Evolutionary conservation across 2,888 invertebrate genomes (phyloP), one percentile per base, ranked within the genome.

Genomic region (Trichopria drosophilae): DNA sequence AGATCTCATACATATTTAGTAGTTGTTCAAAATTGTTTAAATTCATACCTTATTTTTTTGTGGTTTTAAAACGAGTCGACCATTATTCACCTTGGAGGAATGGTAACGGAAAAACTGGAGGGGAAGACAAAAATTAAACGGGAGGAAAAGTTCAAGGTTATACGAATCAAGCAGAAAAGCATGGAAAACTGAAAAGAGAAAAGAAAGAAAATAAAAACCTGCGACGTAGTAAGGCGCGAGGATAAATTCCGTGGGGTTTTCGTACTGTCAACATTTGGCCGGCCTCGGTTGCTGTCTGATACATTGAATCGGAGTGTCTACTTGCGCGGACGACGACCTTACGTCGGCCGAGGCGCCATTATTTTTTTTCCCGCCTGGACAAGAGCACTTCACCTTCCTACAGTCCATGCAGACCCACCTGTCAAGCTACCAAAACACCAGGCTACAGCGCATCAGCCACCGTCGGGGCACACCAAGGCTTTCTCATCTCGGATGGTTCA

Each of bases 321-420:
- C 58, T 61, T 62, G 66, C 62, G 60, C 56, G 40, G 66, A 59
- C 28, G 66, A 53, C 61, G 62, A 55, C 56, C 64, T 65, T 42
- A 60, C 57, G n/a, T n/a, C n/a, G 46, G 65, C 51, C 52, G 64
- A 51, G 39, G 64, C 58, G 40, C 63, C 53, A 60, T 63, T 66
- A 47, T 62, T 59, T 59, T 67, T 73, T 67, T 72, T 71, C 54
- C 66, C 71, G 62, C 63, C 69, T 31, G 76, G 76, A 76, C 84
- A 84, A 76, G 79, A 77, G 76, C 84, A 84, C 77, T 83, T 84
- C 76, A 84, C 79, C 76, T 80, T 82, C 79, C 81, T 82, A 82
- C 84, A 84, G 70, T 82, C 82, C 77, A 81, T 81, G 81, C 84
- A 84, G 80, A 84, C 82, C 82, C 83, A 84, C 78, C 82, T 84